Evolutionary conservation across 2,113 vertebrate genomes (phyloP), one percentile per base, ranked within the genome.

Genomic region (Stigmatopora argus): DNA sequence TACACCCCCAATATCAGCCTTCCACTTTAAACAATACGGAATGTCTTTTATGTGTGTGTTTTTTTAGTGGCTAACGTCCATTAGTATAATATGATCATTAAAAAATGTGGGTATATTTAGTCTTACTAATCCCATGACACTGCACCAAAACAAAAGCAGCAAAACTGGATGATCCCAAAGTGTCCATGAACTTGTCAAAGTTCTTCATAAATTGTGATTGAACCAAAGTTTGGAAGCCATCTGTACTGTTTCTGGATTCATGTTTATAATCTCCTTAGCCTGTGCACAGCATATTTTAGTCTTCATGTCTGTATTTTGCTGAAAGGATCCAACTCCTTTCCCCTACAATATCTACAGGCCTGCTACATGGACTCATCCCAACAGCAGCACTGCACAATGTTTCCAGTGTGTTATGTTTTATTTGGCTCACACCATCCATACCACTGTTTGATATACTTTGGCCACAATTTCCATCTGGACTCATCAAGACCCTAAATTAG

Each of bases 231-330:
- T 74, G 48, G 66, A 64, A 61, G 52, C 70, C 53, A 21, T 66
- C 1, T 61, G 60, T 71, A 1, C 67, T 64, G 67, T 60, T 66
- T 69, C 17, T 46, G 35, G 57, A 61, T 61, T 58, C 63, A 34
- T 65, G 53, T 78, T 78, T 51, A 55, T 73, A 75, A 23, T 31
- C 58, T 71, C 64, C 51, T 49, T 26, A 72, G 19, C 60, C 51
- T 65, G 34, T 9, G 19, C 55, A 44, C 48, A 35, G 13, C 63
- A 62, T 55, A 66, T 64, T 66, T 45, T 41, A 62, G 47, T 7
- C 44, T n/a, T 51, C 9, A 65, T 51, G 31, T 64, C 23, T 64
- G 35, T 49, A 10, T 49, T 70, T 70, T 47, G 13, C 35, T 46
- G 8, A 11, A 7, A 61, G 73, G 35, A 12, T 51, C 26, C 14